Evolutionary conservation across 2,888 invertebrate species (phyloP).

Genomic region (Lasioglossum lativentre): DNA sequence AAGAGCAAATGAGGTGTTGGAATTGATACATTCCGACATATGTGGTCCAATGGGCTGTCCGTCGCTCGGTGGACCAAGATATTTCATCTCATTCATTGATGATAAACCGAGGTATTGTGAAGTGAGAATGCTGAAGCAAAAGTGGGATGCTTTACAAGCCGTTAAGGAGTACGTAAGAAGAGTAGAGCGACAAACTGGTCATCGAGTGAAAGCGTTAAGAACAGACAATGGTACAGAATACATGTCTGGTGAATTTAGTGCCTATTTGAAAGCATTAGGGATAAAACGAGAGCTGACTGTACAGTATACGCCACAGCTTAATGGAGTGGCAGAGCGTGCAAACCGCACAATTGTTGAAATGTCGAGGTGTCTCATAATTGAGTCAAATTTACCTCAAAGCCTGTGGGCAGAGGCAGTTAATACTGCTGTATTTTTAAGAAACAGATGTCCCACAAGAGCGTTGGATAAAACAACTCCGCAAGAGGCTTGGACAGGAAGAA

Average conservation of each 20-base stretch:
- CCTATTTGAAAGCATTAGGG: conserved; percentile 40
- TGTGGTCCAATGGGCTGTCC: background rate
- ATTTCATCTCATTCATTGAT: conserved; percentile 53
- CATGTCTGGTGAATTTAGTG: conserved; percentile 47
- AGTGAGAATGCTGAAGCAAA: background rate
- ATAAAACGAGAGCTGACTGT: conserved; percentile 53
- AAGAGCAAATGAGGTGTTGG: background rate
- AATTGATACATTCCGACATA: background rate
- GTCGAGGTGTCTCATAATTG: conserved; percentile 69
- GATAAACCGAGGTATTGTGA: conserved; percentile 44
- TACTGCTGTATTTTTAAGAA: conserved; percentile 38
- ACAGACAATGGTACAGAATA: conserved; percentile 60
- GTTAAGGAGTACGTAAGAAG: background rate
- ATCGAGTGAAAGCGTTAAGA: background rate
- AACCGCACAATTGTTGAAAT: conserved; percentile 74
- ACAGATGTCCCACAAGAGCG: conserved; percentile 43
- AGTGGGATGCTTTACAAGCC: background rate
- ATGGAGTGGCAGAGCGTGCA: conserved; percentile 73
- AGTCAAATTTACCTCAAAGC: conserved; percentile 58
- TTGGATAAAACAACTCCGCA: conserved; percentile 30
- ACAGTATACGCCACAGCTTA: conserved; percentile 74
- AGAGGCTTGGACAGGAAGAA: conserved; percentile 57
- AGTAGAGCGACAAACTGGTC: background rate
- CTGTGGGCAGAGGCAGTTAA: conserved; percentile 73
- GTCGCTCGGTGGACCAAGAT: conserved; percentile 45